Base-by-base conservation (phyloP, 2,797 vertebrate genomes). In the Gobio occitaniae region DNA sequence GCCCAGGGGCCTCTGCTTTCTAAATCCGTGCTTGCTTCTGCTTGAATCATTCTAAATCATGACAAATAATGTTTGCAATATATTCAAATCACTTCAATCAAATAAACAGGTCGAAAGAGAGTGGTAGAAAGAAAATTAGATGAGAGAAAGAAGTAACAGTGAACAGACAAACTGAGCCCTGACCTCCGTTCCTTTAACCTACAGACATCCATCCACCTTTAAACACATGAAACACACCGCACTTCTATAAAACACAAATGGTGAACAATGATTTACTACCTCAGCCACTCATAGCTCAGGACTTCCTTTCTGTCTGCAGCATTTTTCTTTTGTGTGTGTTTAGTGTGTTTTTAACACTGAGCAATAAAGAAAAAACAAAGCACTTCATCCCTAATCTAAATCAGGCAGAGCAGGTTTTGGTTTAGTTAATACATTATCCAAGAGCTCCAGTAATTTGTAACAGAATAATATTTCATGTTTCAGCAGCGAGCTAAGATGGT, bases 381-480 rank as follows among this genome's bases (percentile, higher is more conserved):
- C 16, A 61, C 38, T 25, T 56, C 66, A 44, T 6, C 29, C 7
- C n/a, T 10, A 66, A 52, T 81, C 38, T 61, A 15, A 56, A 25
- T 56, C 50, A 56, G 72, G 17, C 17, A 38, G 50, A 38, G 6
- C 74, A 36, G 17, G 72, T 76, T 76, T 76, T 21, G 50, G 11
- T 76, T 74, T 52, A 56, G 52, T 59, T n/a, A 41, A 76, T 59
- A 32, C 52, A 59, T 56, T 54, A 61, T 72, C 54, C 54, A 32
- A 32, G 68, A 82, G 38, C 69, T 72, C n/a, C 16, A 71, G 68
- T 47, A 47, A 12, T 32, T 70, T 71, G 59, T 9, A 48, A 52
- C 16, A 44, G 11, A 72, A 48, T 21, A 11, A 32, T 21, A 29
- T 63, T 44, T 44, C 41, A 44, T 44, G 8, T 44, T 68, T 2